A percentile compares a stretch with the other conserved stretches of the same genome.
Evolutionary conservation across 2,888 invertebrate genomes (phyloP).

Genomic region (Petrolisthes manimaculis): DNA sequence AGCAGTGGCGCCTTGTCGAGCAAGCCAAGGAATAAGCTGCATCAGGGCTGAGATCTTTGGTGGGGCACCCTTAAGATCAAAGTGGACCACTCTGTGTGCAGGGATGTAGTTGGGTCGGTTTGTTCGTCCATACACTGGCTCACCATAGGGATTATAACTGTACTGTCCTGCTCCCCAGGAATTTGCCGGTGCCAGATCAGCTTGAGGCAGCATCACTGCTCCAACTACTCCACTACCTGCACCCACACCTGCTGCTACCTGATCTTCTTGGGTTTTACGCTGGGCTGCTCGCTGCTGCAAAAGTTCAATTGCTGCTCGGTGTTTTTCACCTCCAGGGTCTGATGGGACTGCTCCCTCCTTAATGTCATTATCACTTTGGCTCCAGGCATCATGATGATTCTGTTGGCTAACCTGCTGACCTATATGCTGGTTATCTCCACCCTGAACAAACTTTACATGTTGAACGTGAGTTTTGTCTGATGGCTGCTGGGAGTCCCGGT

Average conservation of each 20-base stretch:
- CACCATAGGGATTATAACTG: slow-evolving; percentile 63
- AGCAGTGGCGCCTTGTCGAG: slow-evolving; percentile 70
- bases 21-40: slow-evolving; percentile 66
- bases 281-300: slow-evolving; percentile 43
- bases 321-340: slow-evolving; percentile 38
- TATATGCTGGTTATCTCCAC: slow-evolving; percentile 27
- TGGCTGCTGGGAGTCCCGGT: slow-evolving; percentile 18
- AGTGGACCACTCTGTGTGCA: slow-evolving; percentile 69
- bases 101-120: slow-evolving; percentile 66
- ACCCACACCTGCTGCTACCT: slow-evolving; percentile 19
- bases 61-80: slow-evolving; percentile 74
- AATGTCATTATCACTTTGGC: slow-evolving; percentile 42
- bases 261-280: slow-evolving; percentile 38
- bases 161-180: slow-evolving; percentile 58
- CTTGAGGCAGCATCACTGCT: slow-evolving; percentile 38
- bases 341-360: slow-evolving; percentile 39
- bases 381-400: slow-evolving; percentile 34
- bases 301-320: slow-evolving; percentile 44
- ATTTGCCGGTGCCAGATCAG: slow-evolving; percentile 35
- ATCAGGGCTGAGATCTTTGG: slow-evolving; percentile 71
- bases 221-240: slow-evolving; percentile 15
- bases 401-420: slow-evolving; percentile 16
- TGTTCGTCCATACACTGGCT: slow-evolving; percentile 63
- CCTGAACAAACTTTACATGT: slow-evolving; percentile 50
- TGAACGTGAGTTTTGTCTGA: slow-evolving; percentile 27